Conservation (phyloP, 92 coral and sea anemone species). For the Epizoanthus stellaris region DNA sequence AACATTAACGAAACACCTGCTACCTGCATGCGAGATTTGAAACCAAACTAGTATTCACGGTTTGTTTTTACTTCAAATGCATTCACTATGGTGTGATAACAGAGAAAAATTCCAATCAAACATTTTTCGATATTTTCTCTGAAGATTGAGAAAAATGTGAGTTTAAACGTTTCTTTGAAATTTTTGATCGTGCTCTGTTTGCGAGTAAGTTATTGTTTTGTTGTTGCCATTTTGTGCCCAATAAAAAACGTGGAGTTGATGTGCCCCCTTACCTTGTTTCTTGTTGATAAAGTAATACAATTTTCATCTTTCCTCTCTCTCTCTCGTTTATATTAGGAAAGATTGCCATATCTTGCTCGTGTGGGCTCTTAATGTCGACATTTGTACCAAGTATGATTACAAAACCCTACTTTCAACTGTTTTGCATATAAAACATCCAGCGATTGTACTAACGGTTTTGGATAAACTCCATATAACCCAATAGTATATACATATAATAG, state of each 20-base stretch:
- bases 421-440: not conserved
- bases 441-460: not conserved
- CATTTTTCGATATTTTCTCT: too few relatives aligned
- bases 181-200: too few relatives aligned
- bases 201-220: not conserved
- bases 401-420: not conserved
- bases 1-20: slow-evolving; percentile 40
- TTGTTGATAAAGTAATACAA: not conserved
- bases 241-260: not conserved
- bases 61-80: too few relatives aligned
- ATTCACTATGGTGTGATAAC: too few relatives aligned
- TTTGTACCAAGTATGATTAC: not conserved
- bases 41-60: not conserved
- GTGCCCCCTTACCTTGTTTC: not conserved
- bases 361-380: too few relatives aligned
- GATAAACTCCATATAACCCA: not conserved
- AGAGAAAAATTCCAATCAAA: too few relatives aligned
- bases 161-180: too few relatives aligned
- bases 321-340: too few relatives aligned
- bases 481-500: not conserved
- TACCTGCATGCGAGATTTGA: not conserved
- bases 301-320: not conserved
- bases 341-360: not conserved
- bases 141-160: too few relatives aligned
- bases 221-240: not conserved